These are phyloP conservation scores for Hirudinaria manillensis DNA, from an alignment of 2,888 invertebrate genomes.

Conservation along the genomic window DNA sequence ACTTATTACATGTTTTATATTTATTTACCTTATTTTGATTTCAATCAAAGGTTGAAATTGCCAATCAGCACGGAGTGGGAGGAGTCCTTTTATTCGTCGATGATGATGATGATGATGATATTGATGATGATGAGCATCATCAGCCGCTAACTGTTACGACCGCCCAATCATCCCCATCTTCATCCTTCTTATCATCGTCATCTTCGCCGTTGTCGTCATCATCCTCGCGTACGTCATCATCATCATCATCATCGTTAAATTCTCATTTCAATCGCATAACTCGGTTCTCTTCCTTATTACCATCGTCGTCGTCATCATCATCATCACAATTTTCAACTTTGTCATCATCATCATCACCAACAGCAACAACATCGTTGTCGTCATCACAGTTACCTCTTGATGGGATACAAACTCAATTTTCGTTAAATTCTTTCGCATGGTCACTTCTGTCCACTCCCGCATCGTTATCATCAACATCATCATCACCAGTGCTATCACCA, in stretches of 20 bases:
- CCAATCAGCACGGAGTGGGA: too few relatives aligned
- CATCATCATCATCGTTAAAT: background rate
- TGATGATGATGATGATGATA: too few relatives aligned
- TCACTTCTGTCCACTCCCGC: background rate
- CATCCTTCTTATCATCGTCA: background rate
- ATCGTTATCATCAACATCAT: background rate
- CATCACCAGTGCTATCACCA: background rate
- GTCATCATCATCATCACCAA: background rate
- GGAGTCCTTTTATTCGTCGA: too few relatives aligned
- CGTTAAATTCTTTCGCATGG: background rate
- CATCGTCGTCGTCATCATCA: background rate
- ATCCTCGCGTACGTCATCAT: background rate
- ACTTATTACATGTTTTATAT: too few relatives aligned
- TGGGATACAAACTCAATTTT: background rate
- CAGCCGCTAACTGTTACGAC: background rate
- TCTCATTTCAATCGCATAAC: background rate
- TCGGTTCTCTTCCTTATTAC: too few relatives aligned
- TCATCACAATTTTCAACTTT: background rate
- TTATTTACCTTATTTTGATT: too few relatives aligned
- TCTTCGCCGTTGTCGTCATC: constrained; percentile 4
- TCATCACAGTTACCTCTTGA: background rate
- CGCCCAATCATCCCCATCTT: background rate
- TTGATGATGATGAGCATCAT: too few relatives aligned
- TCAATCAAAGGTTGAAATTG: too few relatives aligned
- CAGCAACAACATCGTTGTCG: background rate